phyloP scores from a whole-genome alignment of 2,113 vertebrate species.

The Indicator maculatus region DNA sequence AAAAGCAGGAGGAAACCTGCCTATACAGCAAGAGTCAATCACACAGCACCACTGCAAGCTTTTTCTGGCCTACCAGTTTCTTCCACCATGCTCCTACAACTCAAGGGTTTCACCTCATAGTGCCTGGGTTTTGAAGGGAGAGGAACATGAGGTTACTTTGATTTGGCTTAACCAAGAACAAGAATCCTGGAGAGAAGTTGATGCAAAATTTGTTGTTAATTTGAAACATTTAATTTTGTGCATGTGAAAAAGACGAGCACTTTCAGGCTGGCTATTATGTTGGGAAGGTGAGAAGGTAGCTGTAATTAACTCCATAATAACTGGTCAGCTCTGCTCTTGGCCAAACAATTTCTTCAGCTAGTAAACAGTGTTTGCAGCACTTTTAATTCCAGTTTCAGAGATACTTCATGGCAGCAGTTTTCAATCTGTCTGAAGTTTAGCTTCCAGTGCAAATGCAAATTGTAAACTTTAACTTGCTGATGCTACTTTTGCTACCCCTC shows the following conservation, averaged over 20 bases:
- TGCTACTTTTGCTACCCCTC: background rate
- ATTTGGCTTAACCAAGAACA: background rate
- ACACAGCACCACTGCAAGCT: background rate
- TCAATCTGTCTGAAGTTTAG: background rate
- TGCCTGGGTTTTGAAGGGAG: background rate
- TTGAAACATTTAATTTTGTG: background rate
- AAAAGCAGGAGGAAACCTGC: constrained; percentile 30
- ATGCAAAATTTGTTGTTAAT: background rate
- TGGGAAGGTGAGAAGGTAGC: background rate
- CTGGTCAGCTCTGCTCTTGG: background rate
- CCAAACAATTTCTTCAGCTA: background rate
- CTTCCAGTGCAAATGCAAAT: background rate
- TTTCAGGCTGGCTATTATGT: background rate
- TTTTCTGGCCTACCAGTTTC: background rate
- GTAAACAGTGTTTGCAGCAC: background rate
- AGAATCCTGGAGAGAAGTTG: background rate
- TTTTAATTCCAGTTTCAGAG: background rate
- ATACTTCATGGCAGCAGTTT: background rate
- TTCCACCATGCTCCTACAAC: background rate
- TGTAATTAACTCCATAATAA: background rate
- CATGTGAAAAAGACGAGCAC: background rate
- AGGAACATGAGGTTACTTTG: background rate
- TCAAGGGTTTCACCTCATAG: background rate
- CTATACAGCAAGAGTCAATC: background rate
- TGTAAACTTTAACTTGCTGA: background rate